Base-by-base conservation (phyloP, 2,113 vertebrate genomes). In the Tinamus guttatus region DNA sequence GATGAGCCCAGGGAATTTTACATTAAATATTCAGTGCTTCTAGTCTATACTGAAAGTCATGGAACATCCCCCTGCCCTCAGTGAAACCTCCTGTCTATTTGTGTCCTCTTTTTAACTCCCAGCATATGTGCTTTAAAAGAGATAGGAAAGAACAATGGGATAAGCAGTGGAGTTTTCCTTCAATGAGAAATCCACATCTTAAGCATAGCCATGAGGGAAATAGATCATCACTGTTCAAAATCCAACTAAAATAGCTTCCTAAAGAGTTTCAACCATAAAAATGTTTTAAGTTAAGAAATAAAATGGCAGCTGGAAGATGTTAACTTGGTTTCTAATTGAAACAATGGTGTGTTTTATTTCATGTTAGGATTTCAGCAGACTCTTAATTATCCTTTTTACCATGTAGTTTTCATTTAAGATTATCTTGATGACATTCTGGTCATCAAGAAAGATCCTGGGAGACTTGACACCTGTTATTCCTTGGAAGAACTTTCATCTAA, bases 321-420 rank as follows among this genome's bases (percentile, higher is more conserved):
- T 96, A 95, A 89, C 75, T 87, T 94, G 24, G 12, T 86, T 92
- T 95, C 89, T 96, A 93, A 95, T 83, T 93, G 95, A 96, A 96
- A 93, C 59, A 96, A 87, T 90, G 54, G 82, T 71, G 15, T 69
- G 87, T 83, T 93, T 96, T 81, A 81, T 94, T 95, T 96, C 60
- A 95, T 93, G 75, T 49, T 93, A 88, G 69, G 76, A 79, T 96
- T 97, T 95, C 91, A 85, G 58, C 65, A 90, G 62, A 91, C 38
- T 75, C 78, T 95, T 97, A 96, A 95, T 96, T 95, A 94, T 79
- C 59, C 70, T 93, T 97, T 87, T 80, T 93, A 95, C 84, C 52
- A 70, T 6, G 68, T 63, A 67, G 62, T 69, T 95, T 93, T 97
- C 30, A 38, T 34, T 95, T 65, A 82, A 95, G 94, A 95, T 88